Conservation (phyloP, 2,888 invertebrate species). For the Cabera pusaria region DNA sequence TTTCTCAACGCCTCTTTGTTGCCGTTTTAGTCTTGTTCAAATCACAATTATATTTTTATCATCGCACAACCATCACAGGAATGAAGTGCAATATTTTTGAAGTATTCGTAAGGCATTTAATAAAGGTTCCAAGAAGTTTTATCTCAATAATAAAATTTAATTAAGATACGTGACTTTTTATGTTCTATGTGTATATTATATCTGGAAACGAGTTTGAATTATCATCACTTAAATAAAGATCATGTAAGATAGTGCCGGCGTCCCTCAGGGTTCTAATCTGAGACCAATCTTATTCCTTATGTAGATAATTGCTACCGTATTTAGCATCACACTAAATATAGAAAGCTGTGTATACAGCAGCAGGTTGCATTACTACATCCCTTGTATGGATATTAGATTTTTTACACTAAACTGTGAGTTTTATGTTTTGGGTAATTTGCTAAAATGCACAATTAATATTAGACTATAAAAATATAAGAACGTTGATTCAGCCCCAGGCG, state of each 20-base stretch:
- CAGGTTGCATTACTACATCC: slow-evolving; percentile 6
- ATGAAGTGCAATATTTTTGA: slow-evolving; percentile 3
- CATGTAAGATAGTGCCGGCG: slow-evolving; percentile 21
- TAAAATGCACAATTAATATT: no score
- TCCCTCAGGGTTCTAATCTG: slow-evolving; percentile 26
- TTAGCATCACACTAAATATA: slow-evolving; percentile 20
- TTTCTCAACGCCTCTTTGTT: no score
- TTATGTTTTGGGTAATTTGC: no score
- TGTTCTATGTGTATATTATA: slow-evolving; percentile 20
- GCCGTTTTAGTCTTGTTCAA: no score
- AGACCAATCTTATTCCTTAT: slow-evolving; percentile 27
- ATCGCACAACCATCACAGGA: no score
- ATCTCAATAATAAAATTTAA: slow-evolving; percentile 23
- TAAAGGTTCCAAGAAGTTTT: slow-evolving; percentile 19
- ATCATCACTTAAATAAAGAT: slow-evolving; percentile 32
- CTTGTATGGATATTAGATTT: slow-evolving; percentile 5
- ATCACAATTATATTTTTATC: no score
- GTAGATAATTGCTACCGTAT: slow-evolving; percentile 21
- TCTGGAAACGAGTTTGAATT: slow-evolving; percentile 18
- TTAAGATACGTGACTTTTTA: slow-evolving; percentile 27
- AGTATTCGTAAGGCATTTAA: slow-evolving; percentile 17
- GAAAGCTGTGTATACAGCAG: slow-evolving; percentile 10
- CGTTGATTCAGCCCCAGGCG: no score
- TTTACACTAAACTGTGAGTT: not conserved
- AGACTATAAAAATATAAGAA: no score